phyloP scores from a whole-genome alignment of 2,113 vertebrate genomes.

The Xiphophorus maculatus region DNA sequence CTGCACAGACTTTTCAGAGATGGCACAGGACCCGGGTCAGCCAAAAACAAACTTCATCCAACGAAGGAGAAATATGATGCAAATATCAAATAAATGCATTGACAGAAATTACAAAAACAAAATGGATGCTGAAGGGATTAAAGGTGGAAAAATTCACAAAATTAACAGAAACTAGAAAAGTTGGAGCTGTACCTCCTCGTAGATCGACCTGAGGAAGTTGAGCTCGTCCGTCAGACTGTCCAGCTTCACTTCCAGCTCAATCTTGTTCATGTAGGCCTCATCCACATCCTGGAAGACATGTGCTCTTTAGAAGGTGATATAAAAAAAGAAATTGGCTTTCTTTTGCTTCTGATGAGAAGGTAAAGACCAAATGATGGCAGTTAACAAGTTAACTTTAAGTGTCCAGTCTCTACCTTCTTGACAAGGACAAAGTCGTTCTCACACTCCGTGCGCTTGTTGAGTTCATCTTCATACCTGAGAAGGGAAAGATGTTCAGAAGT shows the following conservation, averaged over 20 bases:
- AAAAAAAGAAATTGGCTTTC: background rate
- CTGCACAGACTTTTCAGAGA: background rate
- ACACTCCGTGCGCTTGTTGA: conserved; percentile 84
- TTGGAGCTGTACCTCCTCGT: conserved; percentile 84
- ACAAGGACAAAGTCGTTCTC: conserved; percentile 86
- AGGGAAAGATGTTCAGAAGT: background rate
- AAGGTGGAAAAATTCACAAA: background rate
- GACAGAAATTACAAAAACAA: conserved; percentile 3
- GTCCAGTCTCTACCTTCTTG: conserved; percentile 78
- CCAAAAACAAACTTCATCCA: background rate
- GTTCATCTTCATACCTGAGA: conserved; percentile 84
- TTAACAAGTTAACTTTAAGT: background rate
- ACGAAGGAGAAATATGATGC: background rate
- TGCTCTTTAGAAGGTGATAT: background rate
- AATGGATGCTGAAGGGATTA: background rate
- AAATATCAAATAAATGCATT: background rate
- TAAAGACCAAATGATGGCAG: background rate
- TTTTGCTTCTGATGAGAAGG: background rate
- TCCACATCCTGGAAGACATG: conserved; percentile 86
- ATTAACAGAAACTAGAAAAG: background rate
- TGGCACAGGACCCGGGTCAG: background rate
- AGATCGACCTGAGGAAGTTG: conserved; percentile 90
- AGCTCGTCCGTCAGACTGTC: conserved; percentile 90
- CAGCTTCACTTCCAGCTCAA: conserved; percentile 92
- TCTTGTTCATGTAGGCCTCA: conserved; percentile 93